Conservation (phyloP, 1,140 invertebrate genomes). For the Drepana arcuata region DNA sequence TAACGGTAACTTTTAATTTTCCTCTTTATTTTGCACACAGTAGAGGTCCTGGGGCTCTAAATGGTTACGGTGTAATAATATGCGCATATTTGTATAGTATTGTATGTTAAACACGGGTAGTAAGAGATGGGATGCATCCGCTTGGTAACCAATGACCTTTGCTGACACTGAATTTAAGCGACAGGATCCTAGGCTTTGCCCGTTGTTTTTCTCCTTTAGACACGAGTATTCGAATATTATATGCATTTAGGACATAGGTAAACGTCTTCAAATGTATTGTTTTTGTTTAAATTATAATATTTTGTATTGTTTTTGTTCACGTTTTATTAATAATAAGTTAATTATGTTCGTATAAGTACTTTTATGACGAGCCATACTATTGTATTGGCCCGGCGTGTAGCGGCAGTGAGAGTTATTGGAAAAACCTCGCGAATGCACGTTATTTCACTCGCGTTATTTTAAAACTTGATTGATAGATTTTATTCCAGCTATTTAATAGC, state of each 20-base stretch:
- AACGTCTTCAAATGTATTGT: no score
- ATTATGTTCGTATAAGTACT: no score
- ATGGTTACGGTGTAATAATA: conserved; percentile 29
- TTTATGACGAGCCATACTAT: background rate
- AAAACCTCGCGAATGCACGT: no score
- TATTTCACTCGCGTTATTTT: no score
- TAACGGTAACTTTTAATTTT: conserved; percentile 18
- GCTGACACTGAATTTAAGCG: conserved; percentile 14
- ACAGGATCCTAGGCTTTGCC: conserved; percentile 29
- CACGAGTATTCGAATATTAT: conserved; percentile 3
- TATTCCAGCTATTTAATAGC: no score
- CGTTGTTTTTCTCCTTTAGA: conserved; percentile 9
- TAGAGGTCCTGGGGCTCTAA: conserved; percentile 9
- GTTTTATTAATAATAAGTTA: no score
- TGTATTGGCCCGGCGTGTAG: background rate
- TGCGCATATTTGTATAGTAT: conserved; percentile 47
- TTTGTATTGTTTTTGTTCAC: background rate
- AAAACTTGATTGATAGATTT: no score
- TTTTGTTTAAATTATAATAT: background rate
- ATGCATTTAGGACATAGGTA: no score
- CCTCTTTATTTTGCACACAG: conserved; percentile 32
- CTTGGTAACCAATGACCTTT: conserved; percentile 39
- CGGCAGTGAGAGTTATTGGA: no score
- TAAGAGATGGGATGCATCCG: conserved; percentile 30
- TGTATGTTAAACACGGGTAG: conserved; percentile 40